Conservation (phyloP, 2,113 vertebrate genomes). For the Mustela lutreola region DNA sequence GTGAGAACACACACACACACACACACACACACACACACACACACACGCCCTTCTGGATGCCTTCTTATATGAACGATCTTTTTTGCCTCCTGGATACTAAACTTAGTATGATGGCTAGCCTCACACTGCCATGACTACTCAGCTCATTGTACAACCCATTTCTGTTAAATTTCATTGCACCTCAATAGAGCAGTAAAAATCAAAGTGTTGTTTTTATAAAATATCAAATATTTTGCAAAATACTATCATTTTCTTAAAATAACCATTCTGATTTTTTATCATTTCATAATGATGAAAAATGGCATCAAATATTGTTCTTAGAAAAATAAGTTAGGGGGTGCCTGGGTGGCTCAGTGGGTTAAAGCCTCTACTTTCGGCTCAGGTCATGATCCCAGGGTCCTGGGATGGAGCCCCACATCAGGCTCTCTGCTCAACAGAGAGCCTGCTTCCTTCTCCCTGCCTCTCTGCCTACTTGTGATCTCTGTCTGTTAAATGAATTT, state of each 20-base stretch:
- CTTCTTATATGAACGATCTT: background rate
- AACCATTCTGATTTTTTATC: background rate
- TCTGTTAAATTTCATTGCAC: background rate
- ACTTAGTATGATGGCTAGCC: background rate
- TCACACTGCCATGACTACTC: background rate
- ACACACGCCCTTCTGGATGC: background rate
- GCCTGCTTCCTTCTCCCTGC: no score
- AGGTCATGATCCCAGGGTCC: no score
- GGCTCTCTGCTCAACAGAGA: no score
- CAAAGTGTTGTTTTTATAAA: conserved; percentile 30
- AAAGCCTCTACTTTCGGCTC: no score
- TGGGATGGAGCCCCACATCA: no score
- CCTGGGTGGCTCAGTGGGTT: no score
- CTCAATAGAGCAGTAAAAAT: background rate
- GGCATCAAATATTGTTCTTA: background rate
- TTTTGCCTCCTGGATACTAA: background rate
- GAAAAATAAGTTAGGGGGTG: background rate
- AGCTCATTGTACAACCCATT: background rate
- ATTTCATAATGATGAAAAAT: background rate
- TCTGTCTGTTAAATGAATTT: no score
- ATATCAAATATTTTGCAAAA: background rate
- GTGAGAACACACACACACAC: background rate
- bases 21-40: background rate
- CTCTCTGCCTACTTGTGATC: no score
- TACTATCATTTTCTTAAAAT: background rate